Percentiles rank a stretch among this genome's conserved stretches.
These are phyloP conservation scores for Drosophila triauraria DNA, from an alignment of 1,140 invertebrate genomes.

Conservation along the genomic window DNA sequence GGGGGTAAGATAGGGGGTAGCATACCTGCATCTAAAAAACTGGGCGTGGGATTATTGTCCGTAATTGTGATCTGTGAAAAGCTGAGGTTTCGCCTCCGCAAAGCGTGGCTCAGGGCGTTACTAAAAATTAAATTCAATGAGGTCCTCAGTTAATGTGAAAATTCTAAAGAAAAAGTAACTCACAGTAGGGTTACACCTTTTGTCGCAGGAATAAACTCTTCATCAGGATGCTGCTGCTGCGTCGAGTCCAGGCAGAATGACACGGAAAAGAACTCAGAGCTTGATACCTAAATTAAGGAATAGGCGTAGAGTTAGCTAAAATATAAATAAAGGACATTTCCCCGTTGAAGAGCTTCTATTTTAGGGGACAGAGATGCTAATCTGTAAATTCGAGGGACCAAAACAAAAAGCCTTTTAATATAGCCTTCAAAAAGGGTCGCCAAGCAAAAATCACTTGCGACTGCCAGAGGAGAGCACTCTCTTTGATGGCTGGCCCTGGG, in stretches of 20 bases:
- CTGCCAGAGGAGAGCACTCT: constrained; percentile 26
- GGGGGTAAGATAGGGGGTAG: not conserved
- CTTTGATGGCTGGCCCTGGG: constrained; percentile 31
- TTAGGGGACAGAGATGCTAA: constrained; percentile 13
- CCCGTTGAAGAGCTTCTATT: not conserved
- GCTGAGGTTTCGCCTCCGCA: constrained; percentile 75
- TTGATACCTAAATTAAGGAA: constrained; percentile 87
- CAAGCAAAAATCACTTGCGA: constrained; percentile 26
- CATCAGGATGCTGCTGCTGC: constrained; percentile 71
- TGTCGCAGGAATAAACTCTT: constrained; percentile 89
- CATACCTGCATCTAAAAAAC: constrained; percentile 87
- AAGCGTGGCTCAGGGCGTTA: constrained; percentile 85
- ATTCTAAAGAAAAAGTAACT: constrained; percentile 76
- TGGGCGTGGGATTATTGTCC: constrained; percentile 86
- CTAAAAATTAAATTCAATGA: constrained; percentile 70
- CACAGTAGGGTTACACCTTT: constrained; percentile 90
- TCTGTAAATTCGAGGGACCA: constrained; percentile 24
- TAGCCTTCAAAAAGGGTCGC: constrained; percentile 22
- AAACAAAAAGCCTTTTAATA: constrained; percentile 20
- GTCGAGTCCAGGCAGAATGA: constrained; percentile 88
- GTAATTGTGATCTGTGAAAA: constrained; percentile 80
- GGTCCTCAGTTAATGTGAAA: not conserved
- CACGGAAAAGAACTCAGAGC: constrained; percentile 91
- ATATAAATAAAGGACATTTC: not conserved
- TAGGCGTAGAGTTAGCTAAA: not conserved